A percentile compares a stretch with the other conserved stretches of the same genome.
These are phyloP conservation scores for Sympetrum striolatum DNA, from an alignment of 2,888 invertebrate species.

Conservation along the genomic window DNA sequence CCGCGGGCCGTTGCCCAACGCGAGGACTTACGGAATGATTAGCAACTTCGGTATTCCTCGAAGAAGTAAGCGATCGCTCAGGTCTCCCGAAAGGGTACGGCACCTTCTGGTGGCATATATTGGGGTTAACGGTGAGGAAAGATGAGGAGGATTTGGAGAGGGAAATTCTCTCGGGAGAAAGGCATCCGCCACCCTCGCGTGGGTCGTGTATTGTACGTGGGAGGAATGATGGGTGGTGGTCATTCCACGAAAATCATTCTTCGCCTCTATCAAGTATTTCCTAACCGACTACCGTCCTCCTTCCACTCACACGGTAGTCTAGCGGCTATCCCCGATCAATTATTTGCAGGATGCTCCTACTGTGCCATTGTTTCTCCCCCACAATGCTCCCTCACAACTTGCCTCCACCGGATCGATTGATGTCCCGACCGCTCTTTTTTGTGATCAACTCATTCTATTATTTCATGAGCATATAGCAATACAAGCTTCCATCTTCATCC, in stretches of 20 bases:
- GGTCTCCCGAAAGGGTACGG: background rate
- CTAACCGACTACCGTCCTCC: background rate
- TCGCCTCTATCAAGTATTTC: background rate
- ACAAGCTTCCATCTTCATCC: background rate
- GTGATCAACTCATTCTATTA: background rate
- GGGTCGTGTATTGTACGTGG: background rate
- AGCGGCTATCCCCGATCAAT: slow-evolving; percentile 5
- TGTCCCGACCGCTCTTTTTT: slow-evolving; percentile 15
- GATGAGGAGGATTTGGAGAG: background rate
- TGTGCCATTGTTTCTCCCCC: slow-evolving; percentile 13
- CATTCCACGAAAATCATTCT: background rate
- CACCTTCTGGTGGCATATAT: background rate
- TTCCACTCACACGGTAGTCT: background rate
- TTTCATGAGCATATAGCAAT: slow-evolving; percentile 1
- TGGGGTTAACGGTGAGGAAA: background rate
- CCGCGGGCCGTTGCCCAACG: no score
- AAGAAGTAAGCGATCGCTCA: no score
- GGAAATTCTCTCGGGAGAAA: background rate
- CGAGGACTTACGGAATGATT: no score
- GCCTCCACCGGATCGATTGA: slow-evolving; percentile 29
- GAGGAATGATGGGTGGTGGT: background rate
- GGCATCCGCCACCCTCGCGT: background rate
- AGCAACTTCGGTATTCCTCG: no score
- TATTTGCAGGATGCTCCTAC: slow-evolving; percentile 19
- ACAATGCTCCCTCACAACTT: slow-evolving; percentile 32